These are phyloP conservation scores for Microcebus jonahi DNA, from an alignment of 2,113 vertebrate genomes.

Conservation along the genomic window DNA sequence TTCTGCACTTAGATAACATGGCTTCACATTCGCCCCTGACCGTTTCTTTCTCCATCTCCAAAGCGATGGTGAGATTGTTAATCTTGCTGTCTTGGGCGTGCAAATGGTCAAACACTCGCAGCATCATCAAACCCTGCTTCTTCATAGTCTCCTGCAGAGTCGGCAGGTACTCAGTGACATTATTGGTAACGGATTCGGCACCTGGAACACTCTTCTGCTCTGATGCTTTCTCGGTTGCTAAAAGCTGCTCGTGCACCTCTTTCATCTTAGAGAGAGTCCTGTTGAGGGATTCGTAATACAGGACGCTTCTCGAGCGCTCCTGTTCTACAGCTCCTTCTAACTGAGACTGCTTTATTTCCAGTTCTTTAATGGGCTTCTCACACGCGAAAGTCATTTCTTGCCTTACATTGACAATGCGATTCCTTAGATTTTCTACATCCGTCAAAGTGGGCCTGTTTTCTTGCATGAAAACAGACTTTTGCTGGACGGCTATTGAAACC, in stretches of 20 bases:
- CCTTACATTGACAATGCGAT: constrained; percentile 77
- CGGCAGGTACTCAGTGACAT: constrained; percentile 78
- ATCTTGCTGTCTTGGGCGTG: constrained; percentile 85
- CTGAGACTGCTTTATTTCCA: constrained; percentile 83
- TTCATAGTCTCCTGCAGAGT: constrained; percentile 82
- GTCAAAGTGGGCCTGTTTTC: constrained; percentile 69
- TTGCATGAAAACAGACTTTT: constrained; percentile 76
- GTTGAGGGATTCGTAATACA: constrained; percentile 86
- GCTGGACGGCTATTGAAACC: constrained; percentile 58
- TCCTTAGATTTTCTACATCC: constrained; percentile 84
- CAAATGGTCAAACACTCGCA: constrained; percentile 83
- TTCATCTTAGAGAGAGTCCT: constrained; percentile 84
- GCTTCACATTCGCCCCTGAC: constrained; percentile 81
- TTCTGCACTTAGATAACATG: constrained; percentile 81
- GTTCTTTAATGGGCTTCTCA: constrained; percentile 81
- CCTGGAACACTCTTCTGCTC: constrained; percentile 9
- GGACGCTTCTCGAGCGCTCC: constrained; percentile 74
- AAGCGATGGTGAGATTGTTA: constrained; percentile 82
- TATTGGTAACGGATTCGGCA: constrained; percentile 50
- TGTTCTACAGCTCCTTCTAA: constrained; percentile 80
- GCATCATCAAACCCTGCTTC: constrained; percentile 83
- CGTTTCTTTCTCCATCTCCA: constrained; percentile 81
- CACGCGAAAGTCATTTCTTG: constrained; percentile 81
- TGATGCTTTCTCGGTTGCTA: constrained; percentile 53
- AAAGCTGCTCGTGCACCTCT: constrained; percentile 77